Evolutionary conservation across 2,888 invertebrate species (phyloP), one percentile per base, ranked within the genome.

Genomic region (Calephelis perditalis): DNA sequence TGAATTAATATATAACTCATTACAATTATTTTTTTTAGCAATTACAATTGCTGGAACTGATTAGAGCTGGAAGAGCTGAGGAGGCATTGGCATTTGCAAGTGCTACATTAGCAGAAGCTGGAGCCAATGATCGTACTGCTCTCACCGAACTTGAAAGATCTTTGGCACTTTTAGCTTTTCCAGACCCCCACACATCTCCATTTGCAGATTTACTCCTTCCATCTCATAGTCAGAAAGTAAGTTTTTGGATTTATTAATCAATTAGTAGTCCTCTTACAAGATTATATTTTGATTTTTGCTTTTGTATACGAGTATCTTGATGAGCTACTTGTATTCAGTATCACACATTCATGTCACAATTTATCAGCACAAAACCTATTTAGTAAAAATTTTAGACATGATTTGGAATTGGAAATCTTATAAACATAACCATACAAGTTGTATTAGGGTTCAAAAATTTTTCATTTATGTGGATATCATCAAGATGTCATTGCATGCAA

Each of bases 161-260:
- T 0, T 90, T 99, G 60, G 98, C 99, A 0, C 87, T 99, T 60
- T 84, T 99, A 15, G 99, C 99, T 7, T 99, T 99, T 84, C 99
- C 99, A 65, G 97, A 99, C 76, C 99, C 99, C 0, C 95, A 96
- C 70, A 94, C 94, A 61, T 98, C 98, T 68, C 99, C 99, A 0
- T 99, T 99, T 86, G 96, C 97, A 15, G 98, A 99, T 81, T 91
- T 99, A 47, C 89, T 99, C 63, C 95, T 98, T 72, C 96, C 97
- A 11, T 96, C 98, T 10, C 98, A 99, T 76, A 92, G 99, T 73
- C 98, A 99, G 86, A 97, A 97, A 92, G 96, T 96, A 69, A 60
- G 37, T 54, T 56, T 36, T 40, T 40, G 40, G 26, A 40, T 40
- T 7, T 40, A 40, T 40, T 40, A 40, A 40, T 40, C 6, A 40